A percentile compares a stretch with the other conserved stretches of the same genome.
Conservation (phyloP, 2,797 vertebrate species). For the Lacerta viridis region DNA sequence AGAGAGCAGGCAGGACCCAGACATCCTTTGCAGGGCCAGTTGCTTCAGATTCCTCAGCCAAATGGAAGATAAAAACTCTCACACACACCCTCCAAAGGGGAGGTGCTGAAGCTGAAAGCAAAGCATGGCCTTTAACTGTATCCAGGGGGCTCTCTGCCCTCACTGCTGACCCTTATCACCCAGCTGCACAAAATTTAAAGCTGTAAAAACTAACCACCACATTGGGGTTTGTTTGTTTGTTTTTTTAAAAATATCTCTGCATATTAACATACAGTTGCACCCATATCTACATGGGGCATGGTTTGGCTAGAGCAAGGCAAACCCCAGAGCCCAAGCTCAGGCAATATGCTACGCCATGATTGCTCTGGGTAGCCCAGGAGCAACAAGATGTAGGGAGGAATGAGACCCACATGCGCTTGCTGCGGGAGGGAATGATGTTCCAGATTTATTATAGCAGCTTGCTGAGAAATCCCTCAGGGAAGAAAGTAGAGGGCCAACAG, state of each 20-base stretch:
- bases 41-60: background rate
- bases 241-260: background rate
- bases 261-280: background rate
- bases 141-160: background rate
- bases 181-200: background rate
- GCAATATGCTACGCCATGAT: no score
- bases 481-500: background rate
- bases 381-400: no score
- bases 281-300: background rate
- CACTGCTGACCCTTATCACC: background rate
- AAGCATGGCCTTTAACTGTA: no score
- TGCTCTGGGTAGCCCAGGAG: no score
- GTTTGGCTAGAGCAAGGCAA: no score
- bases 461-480: background rate
- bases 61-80: background rate
- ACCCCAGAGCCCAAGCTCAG: background rate
- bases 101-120: background rate
- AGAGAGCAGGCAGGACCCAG: background rate
- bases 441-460: background rate
- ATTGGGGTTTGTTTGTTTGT: no score
- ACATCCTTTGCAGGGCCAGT: background rate
- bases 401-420: no score
- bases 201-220: background rate
- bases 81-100: fast-evolving
- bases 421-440: background rate